Base-by-base conservation (phyloP, 1,140 invertebrate genomes). In the Condylostylus longicornis region DNA sequence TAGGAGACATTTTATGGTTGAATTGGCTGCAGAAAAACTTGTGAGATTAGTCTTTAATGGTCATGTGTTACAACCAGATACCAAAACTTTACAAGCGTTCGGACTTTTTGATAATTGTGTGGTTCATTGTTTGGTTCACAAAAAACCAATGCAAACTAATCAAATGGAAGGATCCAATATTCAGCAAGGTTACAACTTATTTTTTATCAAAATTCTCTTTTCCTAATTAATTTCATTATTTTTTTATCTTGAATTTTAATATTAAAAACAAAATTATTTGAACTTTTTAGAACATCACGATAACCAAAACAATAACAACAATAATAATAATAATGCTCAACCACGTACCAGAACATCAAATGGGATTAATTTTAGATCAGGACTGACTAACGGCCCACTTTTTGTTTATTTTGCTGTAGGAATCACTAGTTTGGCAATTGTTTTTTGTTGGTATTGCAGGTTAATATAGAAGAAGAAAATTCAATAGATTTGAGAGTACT, bases 31-130 rank as follows among this genome's bases (percentile, higher is more conserved):
- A 12, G 75, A 82, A 47, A 81, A 83, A 52, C 61, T 79, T 21
- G 77, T 93, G 17, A 73, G 83, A 14, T 64, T 93, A 31, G 85
- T 93, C 33, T 90, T 85, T 57, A 86, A 87, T 58, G 87, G 87
- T 9, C 80, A 83, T 47, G 75, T 89, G 29, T 62, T 93, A 14
- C 70, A 75, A 40, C 73, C 78, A 42, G 85, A 89, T 42, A 68
- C 62, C 34, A 68, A 74, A 41, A 87, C 83, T 7, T 61, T 93
- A 27, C 68, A 79, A 41, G 73, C 71, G 17, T 83, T 74, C 62
- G 83, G 85, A 13, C 66, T 93, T 22, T 79, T 75, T 53, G 74
- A 90, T 57, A 82, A 85, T 50, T 86, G 82, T 58, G 84, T 89
- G 4, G 77, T 93, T 15, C 86, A 90, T 58, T 88, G 84, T 61